phyloP scores from a whole-genome alignment of 1,140 invertebrate species.

The Drosophila chauvacae region DNA sequence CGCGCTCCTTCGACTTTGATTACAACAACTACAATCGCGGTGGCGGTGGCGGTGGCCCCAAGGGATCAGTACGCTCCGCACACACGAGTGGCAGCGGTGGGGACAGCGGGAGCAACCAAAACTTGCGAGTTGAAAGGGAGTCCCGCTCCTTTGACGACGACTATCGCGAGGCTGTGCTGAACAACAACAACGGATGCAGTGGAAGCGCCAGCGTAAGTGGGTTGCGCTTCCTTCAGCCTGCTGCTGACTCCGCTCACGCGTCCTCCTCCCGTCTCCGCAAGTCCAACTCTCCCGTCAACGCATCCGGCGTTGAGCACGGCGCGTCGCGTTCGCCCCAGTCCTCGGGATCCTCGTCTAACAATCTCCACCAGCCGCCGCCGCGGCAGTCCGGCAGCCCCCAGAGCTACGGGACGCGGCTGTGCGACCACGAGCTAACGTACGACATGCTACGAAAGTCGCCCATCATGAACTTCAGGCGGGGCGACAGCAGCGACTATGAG shows the following conservation, averaged over 20 bases:
- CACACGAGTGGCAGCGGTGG: conserved; percentile 46
- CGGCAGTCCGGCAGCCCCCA: conserved; percentile 73
- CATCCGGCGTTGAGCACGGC: conserved; percentile 35
- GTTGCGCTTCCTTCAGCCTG: conserved; percentile 62
- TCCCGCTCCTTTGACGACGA: conserved; percentile 83
- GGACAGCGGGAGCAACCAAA: conserved; percentile 67
- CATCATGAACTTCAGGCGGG: conserved; percentile 77
- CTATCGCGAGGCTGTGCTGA: conserved; percentile 69
- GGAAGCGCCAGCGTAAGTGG: conserved; percentile 15
- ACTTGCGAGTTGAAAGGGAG: conserved; percentile 74
- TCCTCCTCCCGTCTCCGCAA: conserved; percentile 45
- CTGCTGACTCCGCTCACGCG: conserved; percentile 12
- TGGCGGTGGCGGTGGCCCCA: not conserved
- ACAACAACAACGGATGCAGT: conserved; percentile 51
- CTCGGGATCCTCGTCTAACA: conserved; percentile 75
- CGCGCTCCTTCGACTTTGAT: conserved; percentile 81
- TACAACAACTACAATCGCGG: conserved; percentile 71
- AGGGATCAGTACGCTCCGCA: conserved; percentile 15
- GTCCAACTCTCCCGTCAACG: conserved; percentile 47
- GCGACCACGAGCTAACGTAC: conserved; percentile 82
- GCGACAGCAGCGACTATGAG: conserved; percentile 71
- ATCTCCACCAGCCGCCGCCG: conserved; percentile 46
- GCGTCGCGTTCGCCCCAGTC: conserved; percentile 73
- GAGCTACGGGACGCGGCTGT: conserved; percentile 79
- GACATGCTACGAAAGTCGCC: conserved; percentile 75